Evolutionary conservation across 2,888 invertebrate species (phyloP).

Genomic region (Tipula vernalis): DNA sequence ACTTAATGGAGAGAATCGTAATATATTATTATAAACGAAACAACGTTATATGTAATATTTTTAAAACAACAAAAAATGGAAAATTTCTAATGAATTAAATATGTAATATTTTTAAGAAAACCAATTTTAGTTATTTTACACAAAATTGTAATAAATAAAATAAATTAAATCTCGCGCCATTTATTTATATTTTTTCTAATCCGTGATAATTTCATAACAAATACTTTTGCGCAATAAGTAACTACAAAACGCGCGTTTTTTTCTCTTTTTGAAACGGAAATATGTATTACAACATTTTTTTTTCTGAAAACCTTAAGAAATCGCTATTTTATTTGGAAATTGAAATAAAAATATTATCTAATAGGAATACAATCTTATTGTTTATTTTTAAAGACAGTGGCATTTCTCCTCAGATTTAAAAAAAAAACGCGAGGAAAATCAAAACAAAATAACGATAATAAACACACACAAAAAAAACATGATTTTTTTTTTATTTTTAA

Average conservation of each 20-base stretch:
- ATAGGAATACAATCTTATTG: neutral
- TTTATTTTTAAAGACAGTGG: neutral
- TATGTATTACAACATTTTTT: neutral
- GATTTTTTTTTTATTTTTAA: neutral
- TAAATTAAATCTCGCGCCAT: neutral
- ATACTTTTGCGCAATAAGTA: neutral
- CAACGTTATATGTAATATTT: neutral
- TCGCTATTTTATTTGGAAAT: no score
- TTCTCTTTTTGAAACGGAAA: neutral
- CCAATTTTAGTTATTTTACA: neutral
- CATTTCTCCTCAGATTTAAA: neutral
- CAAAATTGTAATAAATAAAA: neutral
- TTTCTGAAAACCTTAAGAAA: neutral
- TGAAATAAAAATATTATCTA: neutral
- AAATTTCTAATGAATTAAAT: neutral
- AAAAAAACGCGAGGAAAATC: neutral
- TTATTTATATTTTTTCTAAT: neutral
- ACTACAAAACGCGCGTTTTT: neutral
- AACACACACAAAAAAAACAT: neutral
- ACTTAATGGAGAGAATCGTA: neutral
- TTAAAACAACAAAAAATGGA: neutral
- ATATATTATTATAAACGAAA: neutral
- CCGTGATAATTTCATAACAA: neutral
- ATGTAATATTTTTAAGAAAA: neutral
- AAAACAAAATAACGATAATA: neutral